phyloP scores from a whole-genome alignment of 2,888 invertebrate genomes.

The Chorisops tibialis region DNA sequence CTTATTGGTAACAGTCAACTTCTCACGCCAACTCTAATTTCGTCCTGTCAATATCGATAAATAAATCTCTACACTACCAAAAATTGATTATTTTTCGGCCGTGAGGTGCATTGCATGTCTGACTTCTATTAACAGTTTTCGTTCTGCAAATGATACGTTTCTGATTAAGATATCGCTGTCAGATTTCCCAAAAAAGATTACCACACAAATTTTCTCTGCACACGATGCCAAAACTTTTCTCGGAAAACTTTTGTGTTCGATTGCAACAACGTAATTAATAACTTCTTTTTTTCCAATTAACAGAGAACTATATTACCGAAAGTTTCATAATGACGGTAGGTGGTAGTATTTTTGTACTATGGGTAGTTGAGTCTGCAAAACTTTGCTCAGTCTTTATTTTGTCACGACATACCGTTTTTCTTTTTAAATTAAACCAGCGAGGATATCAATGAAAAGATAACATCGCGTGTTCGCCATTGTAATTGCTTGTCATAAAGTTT shows the following conservation, averaged over 20 bases:
- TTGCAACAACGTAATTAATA: conserved; percentile 23
- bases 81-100: too few species aligned
- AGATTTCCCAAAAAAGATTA: background rate
- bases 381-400: too few species aligned
- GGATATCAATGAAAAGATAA: conserved; percentile 18
- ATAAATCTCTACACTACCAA: too few species aligned
- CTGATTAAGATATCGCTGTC: conserved; percentile 17
- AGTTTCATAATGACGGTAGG: too few species aligned
- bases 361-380: too few species aligned
- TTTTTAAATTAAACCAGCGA: background rate
- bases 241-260: conserved; percentile 8
- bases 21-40: too few species aligned
- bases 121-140: conserved; percentile 7
- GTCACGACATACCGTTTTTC: background rate
- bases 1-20: too few species aligned
- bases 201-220: too few species aligned
- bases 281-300: conserved; percentile 19
- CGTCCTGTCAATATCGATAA: too few species aligned
- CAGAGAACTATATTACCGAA: conserved; percentile 18
- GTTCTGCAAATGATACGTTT: conserved; percentile 23
- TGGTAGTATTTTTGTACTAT: too few species aligned
- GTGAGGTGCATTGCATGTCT: conserved; percentile 10
- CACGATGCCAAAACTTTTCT: conserved; percentile 9
- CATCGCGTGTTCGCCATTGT: conserved; percentile 14
- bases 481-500: conserved; percentile 25